Percentiles rank a stretch among this genome's conserved stretches.
These are phyloP conservation scores for Ispidina lecontei DNA, from an alignment of 2,797 vertebrate genomes.

Conservation along the genomic window DNA sequence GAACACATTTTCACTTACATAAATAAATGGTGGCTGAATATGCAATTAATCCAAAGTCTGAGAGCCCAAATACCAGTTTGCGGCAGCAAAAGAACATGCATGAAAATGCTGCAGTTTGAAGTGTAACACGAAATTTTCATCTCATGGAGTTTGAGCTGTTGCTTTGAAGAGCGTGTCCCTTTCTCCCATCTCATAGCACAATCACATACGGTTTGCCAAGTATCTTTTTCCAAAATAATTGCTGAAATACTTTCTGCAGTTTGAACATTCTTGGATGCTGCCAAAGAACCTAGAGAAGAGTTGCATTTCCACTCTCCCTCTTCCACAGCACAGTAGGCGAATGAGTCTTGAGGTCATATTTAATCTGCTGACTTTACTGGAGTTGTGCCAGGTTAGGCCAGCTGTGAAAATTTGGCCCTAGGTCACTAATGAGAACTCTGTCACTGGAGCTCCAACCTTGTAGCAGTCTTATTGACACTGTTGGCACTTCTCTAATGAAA, in stretches of 20 bases:
- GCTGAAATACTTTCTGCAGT: background rate
- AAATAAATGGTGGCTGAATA: background rate
- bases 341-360: background rate
- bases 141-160: background rate
- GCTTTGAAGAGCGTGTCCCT: background rate
- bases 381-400: background rate
- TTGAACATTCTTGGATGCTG: background rate
- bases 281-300: background rate
- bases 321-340: background rate
- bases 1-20: background rate
- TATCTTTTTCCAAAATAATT: background rate
- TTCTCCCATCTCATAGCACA: background rate
- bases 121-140: background rate
- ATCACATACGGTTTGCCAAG: rapidly evolving
- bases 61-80: background rate
- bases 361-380: conserved; percentile 41
- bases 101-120: background rate
- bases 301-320: background rate
- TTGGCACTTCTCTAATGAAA: conserved; percentile 4
- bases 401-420: conserved; percentile 36
- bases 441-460: conserved; percentile 22
- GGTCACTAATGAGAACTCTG: conserved; percentile 47
- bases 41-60: background rate
- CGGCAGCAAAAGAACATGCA: background rate
- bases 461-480: background rate